phyloP scores from a whole-genome alignment of 2,113 vertebrate species.

The Phaethon lepturus region DNA sequence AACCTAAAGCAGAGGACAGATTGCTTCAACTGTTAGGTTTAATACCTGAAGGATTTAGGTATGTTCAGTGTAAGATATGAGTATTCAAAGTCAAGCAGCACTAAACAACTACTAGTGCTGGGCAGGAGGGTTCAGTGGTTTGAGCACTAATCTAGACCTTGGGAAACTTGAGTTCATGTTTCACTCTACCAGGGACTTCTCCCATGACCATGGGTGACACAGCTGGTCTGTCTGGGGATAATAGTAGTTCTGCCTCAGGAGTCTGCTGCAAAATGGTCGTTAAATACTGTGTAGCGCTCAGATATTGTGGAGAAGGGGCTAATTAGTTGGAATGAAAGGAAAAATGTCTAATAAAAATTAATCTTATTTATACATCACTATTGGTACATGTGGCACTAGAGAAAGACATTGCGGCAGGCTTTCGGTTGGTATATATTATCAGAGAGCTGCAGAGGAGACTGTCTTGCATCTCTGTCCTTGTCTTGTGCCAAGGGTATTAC shows the following conservation, averaged over 20 bases:
- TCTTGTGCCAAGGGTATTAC: conserved; percentile 66
- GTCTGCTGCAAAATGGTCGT: background rate
- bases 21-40: background rate
- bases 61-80: background rate
- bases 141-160: background rate
- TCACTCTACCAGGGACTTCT: background rate
- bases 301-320: background rate
- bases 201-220: background rate
- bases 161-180: background rate
- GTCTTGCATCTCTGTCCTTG: conserved; percentile 59
- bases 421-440: conserved; percentile 51
- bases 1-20: background rate
- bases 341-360: conserved; percentile 35
- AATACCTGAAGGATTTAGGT: background rate
- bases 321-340: conserved; percentile 26
- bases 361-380: conserved; percentile 46
- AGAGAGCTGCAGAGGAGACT: conserved; percentile 56
- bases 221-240: background rate
- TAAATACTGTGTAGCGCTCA: background rate
- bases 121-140: background rate
- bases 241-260: background rate
- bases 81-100: background rate
- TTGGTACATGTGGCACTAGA: conserved; percentile 15
- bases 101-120: background rate
- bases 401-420: conserved; percentile 33